Evolutionary conservation across 2,888 invertebrate species (phyloP).

Genomic region (Asteroscopus sphinx): DNA sequence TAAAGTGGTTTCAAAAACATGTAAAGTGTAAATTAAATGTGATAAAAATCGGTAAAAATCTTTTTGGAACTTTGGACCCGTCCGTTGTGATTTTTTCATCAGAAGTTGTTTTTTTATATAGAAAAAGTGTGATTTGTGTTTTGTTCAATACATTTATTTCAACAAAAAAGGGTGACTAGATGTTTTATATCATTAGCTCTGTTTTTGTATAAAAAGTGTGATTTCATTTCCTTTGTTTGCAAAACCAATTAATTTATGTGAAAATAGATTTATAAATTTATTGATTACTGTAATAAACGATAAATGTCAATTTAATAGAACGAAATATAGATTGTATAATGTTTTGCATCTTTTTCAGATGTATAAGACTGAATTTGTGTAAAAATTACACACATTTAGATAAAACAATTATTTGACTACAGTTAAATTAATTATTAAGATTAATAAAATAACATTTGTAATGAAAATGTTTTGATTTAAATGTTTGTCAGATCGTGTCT

Average conservation of each 20-base stretch:
- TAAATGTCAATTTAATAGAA: constrained; percentile 71
- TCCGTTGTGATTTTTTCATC: constrained; percentile 40
- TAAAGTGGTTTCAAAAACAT: constrained; percentile 17
- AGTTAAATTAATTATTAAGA: constrained; percentile 40
- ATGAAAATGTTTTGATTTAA: neutral
- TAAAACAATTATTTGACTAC: constrained; percentile 46
- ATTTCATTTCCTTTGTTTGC: no score
- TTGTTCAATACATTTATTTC: constrained; percentile 22
- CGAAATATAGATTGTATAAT: constrained; percentile 57
- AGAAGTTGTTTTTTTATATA: constrained; percentile 9
- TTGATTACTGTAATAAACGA: constrained; percentile 44
- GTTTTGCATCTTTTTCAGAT: constrained; percentile 70
- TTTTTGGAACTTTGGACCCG: constrained; percentile 47
- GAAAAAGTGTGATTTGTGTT: constrained; percentile 9
- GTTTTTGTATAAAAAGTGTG: no score
- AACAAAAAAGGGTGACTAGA: neutral
- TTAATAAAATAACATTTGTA: constrained; percentile 1
- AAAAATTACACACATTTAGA: constrained; percentile 58
- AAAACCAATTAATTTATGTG: constrained; percentile 10
- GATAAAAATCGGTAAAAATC: constrained; percentile 44
- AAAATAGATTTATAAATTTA: constrained; percentile 24
- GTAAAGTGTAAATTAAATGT: constrained; percentile 40
- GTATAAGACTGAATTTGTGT: constrained; percentile 80
- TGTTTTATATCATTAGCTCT: no score
- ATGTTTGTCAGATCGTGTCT: constrained; percentile 1